Base-by-base conservation (phyloP, 2,113 vertebrate species). In the Cyprinodon variegatus region DNA sequence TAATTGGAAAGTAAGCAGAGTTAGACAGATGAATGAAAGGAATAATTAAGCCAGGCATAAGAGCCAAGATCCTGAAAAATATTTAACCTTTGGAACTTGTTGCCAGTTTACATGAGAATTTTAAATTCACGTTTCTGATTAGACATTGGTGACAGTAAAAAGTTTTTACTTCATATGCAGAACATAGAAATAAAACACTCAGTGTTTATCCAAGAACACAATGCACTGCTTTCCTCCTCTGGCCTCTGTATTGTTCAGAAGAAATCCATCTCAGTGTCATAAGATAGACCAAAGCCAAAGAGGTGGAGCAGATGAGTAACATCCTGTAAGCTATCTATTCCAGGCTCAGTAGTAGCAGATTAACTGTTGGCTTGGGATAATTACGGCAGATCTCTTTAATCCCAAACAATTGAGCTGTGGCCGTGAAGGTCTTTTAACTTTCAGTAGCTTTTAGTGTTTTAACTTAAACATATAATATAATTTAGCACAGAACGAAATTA, bases 381-480 rank as follows among this genome's bases (percentile, higher is more conserved):
- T 86, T 90, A 86, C 81, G 81, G 92, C 90, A 94, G 48, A 78
- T 86, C 87, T 85, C 66, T 77, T 78, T 94, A 93, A 94, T 93
- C 92, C 87, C 39, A 72, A 72, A 86, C 84, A 86, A 77, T 82
- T 89, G 65, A 87, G 75, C 72, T 41, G 65, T 46, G 53, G 57
- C 79, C 46, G 13, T 29, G 45, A 73, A 57, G 4, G 40, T 36
- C 38, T 37, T 59, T 68, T 46, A 41, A 14, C 36, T 40, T 39
- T 4, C 46, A 57, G 38, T 40, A 17, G 29, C 8, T 68, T 4
- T 4, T n/a, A 60, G 40, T 43, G 29, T 36, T 41, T n/a, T 12
- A n/a, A 3, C 70, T 37, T 39, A 3, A 36, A 15, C 11, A 36
- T 59, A 13, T 20, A 37, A 61, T n/a, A 73, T 0, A 77, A 10